Base-by-base conservation (phyloP, 2,113 vertebrate genomes). In the Montifringilla adamsi region DNA sequence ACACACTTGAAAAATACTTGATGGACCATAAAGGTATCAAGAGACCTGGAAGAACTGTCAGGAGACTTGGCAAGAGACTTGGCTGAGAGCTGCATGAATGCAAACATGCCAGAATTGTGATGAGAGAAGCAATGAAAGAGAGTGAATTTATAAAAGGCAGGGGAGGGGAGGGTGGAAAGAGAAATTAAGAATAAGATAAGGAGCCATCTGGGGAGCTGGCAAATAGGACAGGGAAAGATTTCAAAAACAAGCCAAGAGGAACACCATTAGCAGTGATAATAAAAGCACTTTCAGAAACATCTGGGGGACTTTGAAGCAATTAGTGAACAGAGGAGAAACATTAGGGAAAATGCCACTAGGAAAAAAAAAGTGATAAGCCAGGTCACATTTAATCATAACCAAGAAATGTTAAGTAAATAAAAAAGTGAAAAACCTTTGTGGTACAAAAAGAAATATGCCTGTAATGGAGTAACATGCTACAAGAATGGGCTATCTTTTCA, bases 161-260 rank as follows among this genome's bases (percentile, higher is more conserved):
- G 4, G 0, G 1, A 41, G 3, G 10, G 0, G 2, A 4, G 9
- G 5, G 0, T 3, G 3, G 10, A n/a, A n/a, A n/a, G 58, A 83
- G 28, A 92, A 92, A 94, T 92, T 94, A 88, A 87, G 43, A 86
- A 59, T 39, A 89, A 95, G 63, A 73, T 53, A 88, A 59, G 66
- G 63, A 83, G 69, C 89, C 90, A 93, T 94, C 90, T 90, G 68
- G 81, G 93, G 60, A 95, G 53, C 58, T 92, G 56, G 92, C 56
- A 96, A 92, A 92, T 69, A 85, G 67, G 49, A 92, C 28, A 58
- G 67, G 43, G 90, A 94, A 91, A 79, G 27, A 85, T 83, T 93
- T 91, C 35, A 79, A 92, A 96, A 94, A 73, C 46, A 92, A 93
- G 67, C 59, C 30, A 91, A 86, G 92, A 97, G 58, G 18, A 94